Percentiles rank a stretch among this genome's conserved stretches.
Conservation (phyloP, 2,113 vertebrate species). For the Dicrurus megarhynchus region DNA sequence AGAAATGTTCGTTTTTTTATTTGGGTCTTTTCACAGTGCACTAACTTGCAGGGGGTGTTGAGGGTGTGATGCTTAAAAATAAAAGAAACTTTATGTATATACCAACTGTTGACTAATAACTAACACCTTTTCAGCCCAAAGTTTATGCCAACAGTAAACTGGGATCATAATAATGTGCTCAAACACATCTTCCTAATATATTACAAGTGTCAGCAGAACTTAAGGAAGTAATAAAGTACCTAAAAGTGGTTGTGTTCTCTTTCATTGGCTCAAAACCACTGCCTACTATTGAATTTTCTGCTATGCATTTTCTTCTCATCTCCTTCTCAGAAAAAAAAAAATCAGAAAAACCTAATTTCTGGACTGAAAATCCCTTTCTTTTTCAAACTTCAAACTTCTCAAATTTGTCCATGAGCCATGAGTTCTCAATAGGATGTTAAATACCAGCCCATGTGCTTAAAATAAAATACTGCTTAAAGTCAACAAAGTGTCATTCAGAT, state of each 20-base stretch:
- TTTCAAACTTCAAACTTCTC: neutral
- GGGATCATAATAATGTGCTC: neutral
- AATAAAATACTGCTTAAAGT: neutral
- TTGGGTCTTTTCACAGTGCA: neutral
- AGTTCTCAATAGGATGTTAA: neutral
- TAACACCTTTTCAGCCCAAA: neutral
- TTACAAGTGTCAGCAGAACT: neutral
- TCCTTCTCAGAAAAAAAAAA: neutral
- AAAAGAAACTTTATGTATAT: neutral
- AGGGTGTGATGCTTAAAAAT: neutral
- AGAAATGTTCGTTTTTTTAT: neutral
- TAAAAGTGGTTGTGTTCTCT: neutral
- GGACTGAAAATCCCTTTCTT: neutral
- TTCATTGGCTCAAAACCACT: neutral
- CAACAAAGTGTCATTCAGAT: neutral
- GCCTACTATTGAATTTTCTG: neutral
- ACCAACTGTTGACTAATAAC: neutral
- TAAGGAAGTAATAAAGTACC: neutral
- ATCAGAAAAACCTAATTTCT: neutral
- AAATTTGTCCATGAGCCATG: neutral
- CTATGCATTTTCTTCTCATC: neutral
- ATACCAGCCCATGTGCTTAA: neutral
- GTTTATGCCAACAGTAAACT: neutral
- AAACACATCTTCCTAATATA: neutral
- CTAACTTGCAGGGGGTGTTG: neutral